Evolutionary conservation across 2,113 vertebrate genomes (phyloP).

Genomic region (Henicopernis longicauda): DNA sequence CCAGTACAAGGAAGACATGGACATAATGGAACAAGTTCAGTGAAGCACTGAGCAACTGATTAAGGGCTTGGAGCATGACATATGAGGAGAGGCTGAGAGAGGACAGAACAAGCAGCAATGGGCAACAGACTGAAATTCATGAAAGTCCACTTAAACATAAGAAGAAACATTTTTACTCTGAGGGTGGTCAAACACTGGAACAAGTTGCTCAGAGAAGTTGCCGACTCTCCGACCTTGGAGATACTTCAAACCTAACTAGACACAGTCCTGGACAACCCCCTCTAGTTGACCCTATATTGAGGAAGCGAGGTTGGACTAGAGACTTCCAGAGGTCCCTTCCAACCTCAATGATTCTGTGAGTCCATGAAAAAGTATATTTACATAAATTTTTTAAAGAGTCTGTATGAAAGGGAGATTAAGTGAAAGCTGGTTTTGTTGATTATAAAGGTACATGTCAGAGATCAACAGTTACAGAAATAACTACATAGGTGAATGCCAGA

Average conservation of each 20-base stretch:
- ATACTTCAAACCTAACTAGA: not conserved
- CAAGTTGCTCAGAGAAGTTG: not conserved
- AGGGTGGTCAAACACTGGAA: not conserved
- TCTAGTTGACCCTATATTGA: accelerated
- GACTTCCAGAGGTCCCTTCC: not conserved
- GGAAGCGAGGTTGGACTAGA: not conserved
- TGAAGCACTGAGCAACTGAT: not conserved
- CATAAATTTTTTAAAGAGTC: not conserved
- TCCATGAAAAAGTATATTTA: not conserved
- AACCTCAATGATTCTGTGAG: not conserved
- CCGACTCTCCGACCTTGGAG: not conserved
- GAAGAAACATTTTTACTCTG: not conserved
- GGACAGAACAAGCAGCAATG: not conserved
- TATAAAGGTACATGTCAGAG: not conserved
- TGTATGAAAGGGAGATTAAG: not conserved
- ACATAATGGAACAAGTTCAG: not conserved
- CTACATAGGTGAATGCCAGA: not conserved
- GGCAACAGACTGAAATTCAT: not conserved
- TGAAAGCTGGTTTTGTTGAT: not conserved
- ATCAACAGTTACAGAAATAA: not conserved
- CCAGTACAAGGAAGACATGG: not conserved
- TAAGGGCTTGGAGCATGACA: not conserved
- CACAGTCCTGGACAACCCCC: accelerated
- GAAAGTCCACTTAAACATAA: not conserved
- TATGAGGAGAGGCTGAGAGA: not conserved